phyloP scores from a whole-genome alignment of 2,797 vertebrate species.

The Acrocephalus scirpaceus region DNA sequence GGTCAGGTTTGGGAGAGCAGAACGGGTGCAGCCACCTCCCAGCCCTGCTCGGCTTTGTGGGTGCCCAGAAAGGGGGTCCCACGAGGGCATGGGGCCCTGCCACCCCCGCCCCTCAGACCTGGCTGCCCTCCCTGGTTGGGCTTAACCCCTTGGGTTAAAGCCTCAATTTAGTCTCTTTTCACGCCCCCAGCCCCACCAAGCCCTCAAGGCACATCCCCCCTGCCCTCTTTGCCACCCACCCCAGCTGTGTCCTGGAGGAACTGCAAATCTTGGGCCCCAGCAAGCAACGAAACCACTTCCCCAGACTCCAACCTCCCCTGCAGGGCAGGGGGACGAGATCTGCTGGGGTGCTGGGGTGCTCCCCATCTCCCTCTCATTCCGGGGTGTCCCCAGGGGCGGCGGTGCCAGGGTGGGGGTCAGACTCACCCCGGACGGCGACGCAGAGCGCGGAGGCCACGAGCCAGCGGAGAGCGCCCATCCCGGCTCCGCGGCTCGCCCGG shows the following conservation, averaged over 20 bases:
- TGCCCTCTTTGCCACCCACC: not conserved
- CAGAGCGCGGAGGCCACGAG: not conserved
- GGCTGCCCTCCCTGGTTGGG: not conserved
- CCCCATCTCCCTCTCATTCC: not conserved
- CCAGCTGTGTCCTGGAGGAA: not conserved
- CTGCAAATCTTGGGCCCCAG: not conserved
- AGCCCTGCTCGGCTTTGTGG: accelerated
- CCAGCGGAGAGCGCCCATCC: not conserved
- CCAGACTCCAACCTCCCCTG: not conserved
- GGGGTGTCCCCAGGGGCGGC: not conserved
- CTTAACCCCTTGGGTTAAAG: not conserved
- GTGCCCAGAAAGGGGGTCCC: accelerated
- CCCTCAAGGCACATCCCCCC: not conserved
- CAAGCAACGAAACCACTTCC: not conserved
- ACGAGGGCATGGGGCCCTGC: accelerated
- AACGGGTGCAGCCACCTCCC: too few species aligned
- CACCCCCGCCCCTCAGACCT: not conserved
- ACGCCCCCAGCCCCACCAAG: accelerated
- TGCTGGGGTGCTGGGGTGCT: accelerated
- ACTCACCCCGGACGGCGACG: not conserved
- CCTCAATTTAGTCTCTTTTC: not conserved
- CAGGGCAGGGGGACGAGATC: accelerated
- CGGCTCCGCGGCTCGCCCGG: not conserved
- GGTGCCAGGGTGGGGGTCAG: not conserved
- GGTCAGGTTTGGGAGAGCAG: not conserved